Evolutionary conservation across 2,888 invertebrate genomes (phyloP).

Genomic region (Eristalis pertinax): DNA sequence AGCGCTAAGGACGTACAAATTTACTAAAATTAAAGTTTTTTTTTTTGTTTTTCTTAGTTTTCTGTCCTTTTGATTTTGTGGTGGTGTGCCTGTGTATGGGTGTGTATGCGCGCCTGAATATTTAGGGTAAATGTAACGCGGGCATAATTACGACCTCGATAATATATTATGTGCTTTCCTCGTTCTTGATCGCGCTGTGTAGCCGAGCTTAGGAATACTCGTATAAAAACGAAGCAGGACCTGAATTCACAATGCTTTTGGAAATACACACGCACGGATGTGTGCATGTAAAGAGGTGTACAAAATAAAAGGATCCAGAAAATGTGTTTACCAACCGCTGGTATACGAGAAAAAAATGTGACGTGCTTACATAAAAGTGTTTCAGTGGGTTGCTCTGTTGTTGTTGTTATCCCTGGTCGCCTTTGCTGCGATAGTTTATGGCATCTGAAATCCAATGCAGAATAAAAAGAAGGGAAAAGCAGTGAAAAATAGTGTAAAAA

Average conservation of each 20-base stretch:
- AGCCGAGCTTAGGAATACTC: constrained; percentile 32
- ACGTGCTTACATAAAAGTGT: constrained; percentile 66
- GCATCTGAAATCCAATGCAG: constrained; percentile 56
- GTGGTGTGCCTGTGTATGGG: neutral
- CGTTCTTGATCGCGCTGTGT: constrained; percentile 59
- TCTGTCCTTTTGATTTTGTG: neutral
- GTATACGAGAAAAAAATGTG: constrained; percentile 51
- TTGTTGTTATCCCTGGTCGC: constrained; percentile 17
- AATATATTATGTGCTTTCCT: constrained; percentile 47
- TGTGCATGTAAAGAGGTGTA: neutral
- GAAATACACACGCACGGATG: neutral
- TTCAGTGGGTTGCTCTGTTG: constrained; percentile 40
- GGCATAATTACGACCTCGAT: constrained; percentile 52
- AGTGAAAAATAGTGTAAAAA: constrained; percentile 29
- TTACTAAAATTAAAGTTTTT: constrained; percentile 38
- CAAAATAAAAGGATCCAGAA: constrained; percentile 57
- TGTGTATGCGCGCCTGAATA: neutral
- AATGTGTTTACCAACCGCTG: constrained; percentile 70
- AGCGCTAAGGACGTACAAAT: constrained; percentile 18
- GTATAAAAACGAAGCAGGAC: constrained; percentile 12
- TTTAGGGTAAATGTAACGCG: neutral
- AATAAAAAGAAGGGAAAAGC: constrained; percentile 29
- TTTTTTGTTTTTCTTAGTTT: neutral
- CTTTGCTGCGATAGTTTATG: constrained; percentile 50
- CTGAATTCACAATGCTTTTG: constrained; percentile 13